Base-by-base conservation (phyloP, 2,888 invertebrate species). In the Scelioninae gen. 1 region DNA sequence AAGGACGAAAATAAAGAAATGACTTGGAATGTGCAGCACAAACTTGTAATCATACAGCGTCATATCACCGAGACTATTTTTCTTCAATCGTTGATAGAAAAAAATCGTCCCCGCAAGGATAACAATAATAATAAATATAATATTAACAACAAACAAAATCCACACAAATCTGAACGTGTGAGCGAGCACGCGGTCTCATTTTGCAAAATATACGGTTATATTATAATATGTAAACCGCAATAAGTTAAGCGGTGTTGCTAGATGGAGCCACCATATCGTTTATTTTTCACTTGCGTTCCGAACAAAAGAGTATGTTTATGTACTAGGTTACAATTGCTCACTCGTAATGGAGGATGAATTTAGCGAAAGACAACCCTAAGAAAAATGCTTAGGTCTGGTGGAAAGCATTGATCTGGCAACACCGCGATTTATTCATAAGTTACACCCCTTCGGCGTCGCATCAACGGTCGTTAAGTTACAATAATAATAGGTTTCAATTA, bases 401-500 rank as follows among this genome's bases (percentile, higher is more conserved):
- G 11, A 55, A n/a, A 31, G 34, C 13, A 43, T 56, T 43, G n/a
- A 75, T 75, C 56, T 75, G 31, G 29, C 69, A 74, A 62, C 68
- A 63, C 63, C 23, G 74, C 47, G 31, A 31, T 49, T 66, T 69
- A 23, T 45, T 23, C 31, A 15, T 47, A 80, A 79, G 72, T 80
- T 74, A 68, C 76, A 82, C 60, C 71, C 43, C 56, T 79, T 83
- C 69, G 69, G 80, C 79, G 82, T 84, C 83, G 79, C 78, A 84
- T 84, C 69, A 81, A 82, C 81, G 81, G 84, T 82, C 75, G 74
- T 84, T 84, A 85, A 86, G 78, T 84, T 83, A 83, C 75, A 85
- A 79, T 86, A 85, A 85, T 78, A 84, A 86, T 85, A 85, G 76
- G 82, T 85, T 86, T 82, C 76, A 80, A 86, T 69, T 87, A 84